Base-by-base conservation (phyloP, 2,797 vertebrate genomes). In the Lepilemur ruficaudatus region DNA sequence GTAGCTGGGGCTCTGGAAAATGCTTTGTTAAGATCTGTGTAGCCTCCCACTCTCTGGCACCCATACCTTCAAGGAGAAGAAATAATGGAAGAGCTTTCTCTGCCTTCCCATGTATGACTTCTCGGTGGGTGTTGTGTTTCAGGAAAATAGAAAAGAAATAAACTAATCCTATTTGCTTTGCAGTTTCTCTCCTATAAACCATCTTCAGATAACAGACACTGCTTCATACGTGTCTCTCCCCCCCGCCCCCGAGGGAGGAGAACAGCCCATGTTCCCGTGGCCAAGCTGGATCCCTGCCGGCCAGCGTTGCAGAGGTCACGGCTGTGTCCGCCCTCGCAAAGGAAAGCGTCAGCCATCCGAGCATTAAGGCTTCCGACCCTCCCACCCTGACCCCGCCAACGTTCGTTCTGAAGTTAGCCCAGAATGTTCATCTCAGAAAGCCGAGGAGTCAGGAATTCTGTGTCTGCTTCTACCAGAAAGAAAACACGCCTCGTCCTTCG, bases 1-100 rank as follows among this genome's bases (percentile, higher is more conserved):
- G 78, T 97, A 93, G 80, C n/a, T 67, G 67, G 48, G 75, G 7
- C 38, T 89, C 75, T 97, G 95, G 84, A 87, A 97, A 97, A 95
- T 81, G 14, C 18, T 81, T 92, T 92, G 72, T 89, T 97, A 59
- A 82, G 93, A 35, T 69, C 80, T 92, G n/a, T 94, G 72, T 90
- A 73, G 18, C 38, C 57, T 97, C 91, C 86, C 80, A 23, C 30
- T 89, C 7, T 28, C 63, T 57, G 52, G 69, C n/a, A 23, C 43
- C 57, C 18, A 43, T 32, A 38, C 1, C 14, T 28, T 32, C 59
- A 30, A 30, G 32, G 83, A 83, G 52, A 78, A n/a, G 63, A 67
- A 52, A n/a, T 57, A 46, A 50, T 65, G 69, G 10, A 70, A 69
- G 65, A 46, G 0, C 46, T 94, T 95, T 76, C 93, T 65, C 32